A percentile compares a stretch with the other conserved stretches of the same genome.
phyloP scores from a whole-genome alignment of 2,797 vertebrate genomes.

The Varecia variegata region DNA sequence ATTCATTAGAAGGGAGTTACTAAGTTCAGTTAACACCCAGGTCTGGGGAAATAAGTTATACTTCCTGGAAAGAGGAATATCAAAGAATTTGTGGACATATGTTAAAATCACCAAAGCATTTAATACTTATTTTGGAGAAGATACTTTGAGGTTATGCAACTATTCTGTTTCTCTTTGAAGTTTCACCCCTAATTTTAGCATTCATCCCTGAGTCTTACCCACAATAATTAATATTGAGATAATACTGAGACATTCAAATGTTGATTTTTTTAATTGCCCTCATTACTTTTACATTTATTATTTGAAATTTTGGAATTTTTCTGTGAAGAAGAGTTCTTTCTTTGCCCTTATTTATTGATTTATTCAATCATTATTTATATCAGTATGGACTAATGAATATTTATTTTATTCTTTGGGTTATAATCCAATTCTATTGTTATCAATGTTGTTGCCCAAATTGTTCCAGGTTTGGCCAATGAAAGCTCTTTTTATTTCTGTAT shows the following conservation, averaged over 20 bases:
- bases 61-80: not conserved
- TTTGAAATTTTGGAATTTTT: not conserved
- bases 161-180: not conserved
- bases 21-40: not conserved
- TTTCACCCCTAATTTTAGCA: not conserved
- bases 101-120: not conserved
- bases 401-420: slow-evolving; percentile 8
- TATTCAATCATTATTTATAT: not conserved
- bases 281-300: not conserved
- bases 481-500: not conserved
- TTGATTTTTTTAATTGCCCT: not conserved
- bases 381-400: not conserved
- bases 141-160: not conserved
- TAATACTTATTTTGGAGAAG: not conserved
- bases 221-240: not conserved
- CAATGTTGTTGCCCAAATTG: not conserved
- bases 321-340: not conserved
- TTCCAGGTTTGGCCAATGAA: not conserved
- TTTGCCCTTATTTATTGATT: not conserved
- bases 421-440: not conserved
- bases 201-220: not conserved
- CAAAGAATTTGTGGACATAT: not conserved
- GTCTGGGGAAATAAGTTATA: not conserved
- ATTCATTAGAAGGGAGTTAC: not conserved
- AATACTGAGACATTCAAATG: not conserved